These are phyloP conservation scores for Perca flavescens DNA, from an alignment of 2,113 vertebrate species.

Conservation along the genomic window DNA sequence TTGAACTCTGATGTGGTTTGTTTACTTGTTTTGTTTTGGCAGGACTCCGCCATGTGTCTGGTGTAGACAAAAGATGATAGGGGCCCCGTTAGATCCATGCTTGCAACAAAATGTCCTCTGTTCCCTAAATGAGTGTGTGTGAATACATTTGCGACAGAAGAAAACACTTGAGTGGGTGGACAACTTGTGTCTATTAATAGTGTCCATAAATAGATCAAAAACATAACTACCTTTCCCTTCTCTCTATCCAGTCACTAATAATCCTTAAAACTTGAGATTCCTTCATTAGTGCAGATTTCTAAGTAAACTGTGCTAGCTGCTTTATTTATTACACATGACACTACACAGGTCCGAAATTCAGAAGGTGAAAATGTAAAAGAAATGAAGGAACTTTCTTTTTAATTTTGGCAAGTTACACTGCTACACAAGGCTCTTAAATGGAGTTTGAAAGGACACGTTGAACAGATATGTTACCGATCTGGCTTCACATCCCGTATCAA, in stretches of 20 bases:
- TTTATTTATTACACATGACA: not conserved
- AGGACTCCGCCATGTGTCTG: conserved; percentile 50
- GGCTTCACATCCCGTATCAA: not conserved
- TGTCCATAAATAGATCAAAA: conserved; percentile 71
- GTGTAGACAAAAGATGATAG: conserved; percentile 58
- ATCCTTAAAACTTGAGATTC: not conserved
- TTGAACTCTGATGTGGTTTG: conserved; percentile 26
- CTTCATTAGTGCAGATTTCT: not conserved
- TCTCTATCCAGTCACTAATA: not conserved
- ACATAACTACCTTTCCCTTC: conserved; percentile 10
- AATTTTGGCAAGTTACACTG: not conserved
- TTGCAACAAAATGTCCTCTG: conserved; percentile 70
- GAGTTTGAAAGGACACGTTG: not conserved
- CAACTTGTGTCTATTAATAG: conserved; percentile 62
- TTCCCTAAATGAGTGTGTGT: conserved; percentile 59
- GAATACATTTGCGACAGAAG: conserved; percentile 55
- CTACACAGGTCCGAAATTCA: not conserved
- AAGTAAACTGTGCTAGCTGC: not conserved
- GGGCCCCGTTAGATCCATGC: conserved; percentile 63
- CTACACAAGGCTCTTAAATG: not conserved
- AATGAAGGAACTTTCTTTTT: not conserved
- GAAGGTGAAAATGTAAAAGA: not conserved
- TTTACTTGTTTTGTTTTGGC: conserved; percentile 55
- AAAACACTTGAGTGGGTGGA: conserved; percentile 45
- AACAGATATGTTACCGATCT: not conserved